Evolutionary conservation across 2,888 invertebrate species (phyloP).

Genomic region (Arge pagana): DNA sequence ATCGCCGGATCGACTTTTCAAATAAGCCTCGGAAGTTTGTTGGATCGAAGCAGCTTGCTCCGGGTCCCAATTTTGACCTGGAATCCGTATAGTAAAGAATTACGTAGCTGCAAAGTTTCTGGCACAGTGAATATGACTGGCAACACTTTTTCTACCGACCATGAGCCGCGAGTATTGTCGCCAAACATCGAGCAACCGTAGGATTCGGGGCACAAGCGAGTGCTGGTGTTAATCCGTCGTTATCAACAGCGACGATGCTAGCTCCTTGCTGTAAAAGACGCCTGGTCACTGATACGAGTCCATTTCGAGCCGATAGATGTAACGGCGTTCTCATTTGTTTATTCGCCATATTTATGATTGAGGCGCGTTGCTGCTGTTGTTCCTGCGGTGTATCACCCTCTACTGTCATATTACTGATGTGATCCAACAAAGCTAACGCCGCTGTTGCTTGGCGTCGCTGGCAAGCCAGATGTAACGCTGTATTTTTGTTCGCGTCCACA

Average conservation of each 20-base stretch:
- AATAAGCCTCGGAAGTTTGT: conserved; percentile 47
- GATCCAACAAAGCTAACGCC: conserved; percentile 63
- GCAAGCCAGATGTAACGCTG: conserved; percentile 68
- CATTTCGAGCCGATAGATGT: conserved; percentile 67
- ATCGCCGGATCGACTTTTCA: conserved; percentile 43
- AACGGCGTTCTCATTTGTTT: conserved; percentile 65
- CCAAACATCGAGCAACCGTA: conserved; percentile 66
- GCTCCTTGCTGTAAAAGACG: conserved; percentile 65
- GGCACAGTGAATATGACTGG: background rate
- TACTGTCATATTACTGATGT: conserved; percentile 56
- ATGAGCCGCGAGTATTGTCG: conserved; percentile 61
- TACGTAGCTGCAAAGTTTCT: too few species aligned
- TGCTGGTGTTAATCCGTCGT: conserved; percentile 67
- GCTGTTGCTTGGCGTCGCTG: conserved; percentile 63
- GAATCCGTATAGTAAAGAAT: background rate
- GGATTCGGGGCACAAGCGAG: conserved; percentile 67
- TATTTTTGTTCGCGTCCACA: conserved; percentile 63
- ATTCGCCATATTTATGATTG: conserved; percentile 62
- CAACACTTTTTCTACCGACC: conserved; percentile 30
- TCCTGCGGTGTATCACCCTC: conserved; percentile 19
- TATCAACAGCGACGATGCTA: conserved; percentile 63
- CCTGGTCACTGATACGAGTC: conserved; percentile 65
- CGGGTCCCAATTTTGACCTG: conserved; percentile 45
- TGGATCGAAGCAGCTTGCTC: conserved; percentile 47
- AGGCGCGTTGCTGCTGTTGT: conserved; percentile 34